Evolutionary conservation across 2,797 vertebrate species (phyloP).

Genomic region (Mallotus villosus): DNA sequence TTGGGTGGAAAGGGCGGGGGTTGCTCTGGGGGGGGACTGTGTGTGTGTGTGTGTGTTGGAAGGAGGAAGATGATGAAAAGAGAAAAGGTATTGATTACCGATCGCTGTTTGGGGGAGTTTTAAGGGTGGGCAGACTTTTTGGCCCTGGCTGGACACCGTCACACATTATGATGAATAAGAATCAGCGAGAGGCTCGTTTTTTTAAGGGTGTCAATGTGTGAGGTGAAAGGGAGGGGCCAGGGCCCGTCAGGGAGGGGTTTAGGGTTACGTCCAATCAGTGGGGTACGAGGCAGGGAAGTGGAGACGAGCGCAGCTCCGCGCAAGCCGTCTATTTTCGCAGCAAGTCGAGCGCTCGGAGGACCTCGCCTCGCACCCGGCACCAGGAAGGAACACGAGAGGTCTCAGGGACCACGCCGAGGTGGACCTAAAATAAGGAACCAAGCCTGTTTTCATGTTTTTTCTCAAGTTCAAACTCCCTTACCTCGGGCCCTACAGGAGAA

Average conservation of each 20-base stretch:
- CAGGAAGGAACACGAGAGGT: too few species aligned
- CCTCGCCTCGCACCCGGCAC: too few species aligned
- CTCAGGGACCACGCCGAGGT: too few species aligned
- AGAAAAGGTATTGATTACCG: conserved; percentile 13
- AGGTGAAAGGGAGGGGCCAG: not conserved
- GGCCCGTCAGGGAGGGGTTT: not conserved
- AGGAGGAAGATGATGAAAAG: not conserved
- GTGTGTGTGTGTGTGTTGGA: too few species aligned
- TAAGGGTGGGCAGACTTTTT: not conserved
- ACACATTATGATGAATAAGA: not conserved
- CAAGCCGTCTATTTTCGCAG: too few species aligned
- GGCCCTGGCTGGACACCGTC: not conserved
- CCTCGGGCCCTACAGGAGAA: not conserved
- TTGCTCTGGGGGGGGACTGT: too few species aligned
- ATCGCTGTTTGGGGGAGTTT: not conserved
- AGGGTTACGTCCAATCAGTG: not conserved
- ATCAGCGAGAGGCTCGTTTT: conserved; percentile 23
- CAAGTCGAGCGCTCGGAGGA: too few species aligned
- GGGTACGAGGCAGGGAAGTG: too few species aligned
- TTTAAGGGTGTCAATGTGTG: conserved; percentile 4
- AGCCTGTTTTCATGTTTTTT: not conserved
- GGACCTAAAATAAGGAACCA: too few species aligned
- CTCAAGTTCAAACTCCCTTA: not conserved
- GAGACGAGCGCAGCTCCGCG: too few species aligned
- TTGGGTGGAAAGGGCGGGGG: conserved; percentile 5